phyloP scores from a whole-genome alignment of 2,797 vertebrate genomes.

The Lagocephalus sceleratus region DNA sequence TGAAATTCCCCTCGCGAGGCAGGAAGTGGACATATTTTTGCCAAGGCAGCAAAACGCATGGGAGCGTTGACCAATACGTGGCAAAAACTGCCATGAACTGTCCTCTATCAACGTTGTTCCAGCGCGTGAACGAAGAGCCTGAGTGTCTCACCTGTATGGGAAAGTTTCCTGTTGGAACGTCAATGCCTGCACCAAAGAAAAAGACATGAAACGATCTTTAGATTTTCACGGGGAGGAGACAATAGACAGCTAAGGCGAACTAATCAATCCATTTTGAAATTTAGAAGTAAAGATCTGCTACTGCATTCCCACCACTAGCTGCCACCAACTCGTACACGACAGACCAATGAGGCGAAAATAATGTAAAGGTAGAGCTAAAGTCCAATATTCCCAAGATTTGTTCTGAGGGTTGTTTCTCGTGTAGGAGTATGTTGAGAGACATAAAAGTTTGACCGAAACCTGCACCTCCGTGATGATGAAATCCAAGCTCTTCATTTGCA shows the following conservation, averaged over 20 bases:
- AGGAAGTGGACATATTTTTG: slow-evolving; percentile 35
- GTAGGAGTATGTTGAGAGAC: too few species aligned
- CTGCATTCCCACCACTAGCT: too few species aligned
- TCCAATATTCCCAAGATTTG: too few species aligned
- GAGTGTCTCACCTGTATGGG: slow-evolving; percentile 52
- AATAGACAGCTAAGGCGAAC: neutral
- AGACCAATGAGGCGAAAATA: neutral
- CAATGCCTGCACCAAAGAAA: neutral
- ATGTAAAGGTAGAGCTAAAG: too few species aligned
- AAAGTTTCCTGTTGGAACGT: slow-evolving; percentile 19
- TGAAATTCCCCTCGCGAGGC: slow-evolving; percentile 7
- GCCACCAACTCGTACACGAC: too few species aligned
- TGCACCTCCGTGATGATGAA: too few species aligned
- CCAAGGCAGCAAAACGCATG: neutral
- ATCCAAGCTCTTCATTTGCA: too few species aligned
- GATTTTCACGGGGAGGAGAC: neutral
- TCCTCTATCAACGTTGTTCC: too few species aligned
- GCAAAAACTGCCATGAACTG: neutral
- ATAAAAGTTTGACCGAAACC: too few species aligned
- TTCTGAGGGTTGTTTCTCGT: too few species aligned
- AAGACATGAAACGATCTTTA: neutral
- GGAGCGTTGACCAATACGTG: slow-evolving; percentile 23
- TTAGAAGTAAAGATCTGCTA: neutral
- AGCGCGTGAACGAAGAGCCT: too few species aligned
- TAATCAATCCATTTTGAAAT: neutral